A percentile compares a stretch with the other conserved stretches of the same genome.
phyloP scores from a whole-genome alignment of 2,113 vertebrate genomes.

The Accipiter cooperii region DNA sequence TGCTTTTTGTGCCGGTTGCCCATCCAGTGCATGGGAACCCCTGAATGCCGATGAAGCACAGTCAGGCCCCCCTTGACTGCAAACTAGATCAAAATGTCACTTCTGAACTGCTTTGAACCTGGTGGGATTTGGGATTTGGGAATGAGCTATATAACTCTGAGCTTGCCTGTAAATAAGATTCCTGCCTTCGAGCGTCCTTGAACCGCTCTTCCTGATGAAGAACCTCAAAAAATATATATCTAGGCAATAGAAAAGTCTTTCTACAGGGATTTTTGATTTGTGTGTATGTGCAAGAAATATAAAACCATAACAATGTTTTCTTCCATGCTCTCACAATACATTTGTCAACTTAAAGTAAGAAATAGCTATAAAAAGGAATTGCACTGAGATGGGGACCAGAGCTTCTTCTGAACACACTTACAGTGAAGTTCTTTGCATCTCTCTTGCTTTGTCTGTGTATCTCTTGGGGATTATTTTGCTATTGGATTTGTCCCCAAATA shows the following conservation, averaged over 20 bases:
- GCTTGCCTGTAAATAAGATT: neutral
- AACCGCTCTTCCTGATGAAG: neutral
- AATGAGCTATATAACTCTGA: neutral
- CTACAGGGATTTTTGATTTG: neutral
- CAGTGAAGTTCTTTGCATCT: neutral
- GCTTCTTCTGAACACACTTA: neutral
- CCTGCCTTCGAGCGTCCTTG: neutral
- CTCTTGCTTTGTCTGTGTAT: neutral
- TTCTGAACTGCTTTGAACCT: neutral
- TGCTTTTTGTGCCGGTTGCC: neutral
- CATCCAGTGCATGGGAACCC: accelerated
- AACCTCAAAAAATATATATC: neutral
- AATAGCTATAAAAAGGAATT: neutral
- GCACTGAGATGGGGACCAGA: neutral
- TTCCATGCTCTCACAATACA: neutral
- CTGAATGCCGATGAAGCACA: accelerated
- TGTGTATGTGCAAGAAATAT: neutral
- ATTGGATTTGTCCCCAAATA: neutral
- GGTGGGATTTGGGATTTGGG: neutral
- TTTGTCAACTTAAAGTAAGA: neutral
- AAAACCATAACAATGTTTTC: neutral
- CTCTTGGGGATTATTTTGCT: neutral
- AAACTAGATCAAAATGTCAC: neutral
- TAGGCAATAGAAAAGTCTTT: neutral
- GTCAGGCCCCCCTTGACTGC: accelerated